Conservation (phyloP, 1,140 invertebrate species). For the Pygmarrhopalites habei region DNA sequence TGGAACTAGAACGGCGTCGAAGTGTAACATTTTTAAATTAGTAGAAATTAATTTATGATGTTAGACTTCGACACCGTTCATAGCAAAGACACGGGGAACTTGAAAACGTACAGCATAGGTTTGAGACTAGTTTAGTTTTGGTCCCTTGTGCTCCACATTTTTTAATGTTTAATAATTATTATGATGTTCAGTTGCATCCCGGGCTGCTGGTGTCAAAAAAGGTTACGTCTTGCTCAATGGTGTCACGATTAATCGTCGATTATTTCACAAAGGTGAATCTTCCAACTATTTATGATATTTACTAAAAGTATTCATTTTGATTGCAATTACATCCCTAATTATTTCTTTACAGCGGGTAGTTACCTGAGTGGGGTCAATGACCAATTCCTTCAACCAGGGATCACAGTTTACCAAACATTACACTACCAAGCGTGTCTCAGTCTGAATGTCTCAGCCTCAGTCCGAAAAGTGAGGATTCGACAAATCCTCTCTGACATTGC, state of each 20-base stretch:
- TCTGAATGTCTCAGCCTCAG: constrained; percentile 29
- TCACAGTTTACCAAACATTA: constrained; percentile 78
- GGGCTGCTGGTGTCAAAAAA: constrained; percentile 54
- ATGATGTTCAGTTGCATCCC: too few species aligned
- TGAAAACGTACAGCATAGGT: too few species aligned
- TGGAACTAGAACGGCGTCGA: too few species aligned
- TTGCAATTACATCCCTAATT: constrained; percentile 69
- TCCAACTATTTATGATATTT: too few species aligned
- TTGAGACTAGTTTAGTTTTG: too few species aligned
- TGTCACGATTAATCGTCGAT: constrained; percentile 63
- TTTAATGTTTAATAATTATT: too few species aligned
- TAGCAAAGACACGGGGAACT: too few species aligned
- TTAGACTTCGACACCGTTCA: too few species aligned
- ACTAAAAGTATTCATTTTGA: too few species aligned
- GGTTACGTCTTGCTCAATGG: constrained; percentile 81
- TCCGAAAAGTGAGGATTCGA: constrained; percentile 59
- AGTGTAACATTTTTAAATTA: too few species aligned
- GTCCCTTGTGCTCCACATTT: too few species aligned
- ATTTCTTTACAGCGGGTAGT: constrained; percentile 15
- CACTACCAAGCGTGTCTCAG: constrained; percentile 62
- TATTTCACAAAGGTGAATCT: constrained; percentile 66
- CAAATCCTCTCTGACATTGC: constrained; percentile 85
- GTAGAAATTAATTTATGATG: too few species aligned
- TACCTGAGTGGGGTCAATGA: constrained; percentile 24
- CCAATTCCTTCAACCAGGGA: constrained; percentile 59